Base-by-base conservation (phyloP, 2,113 vertebrate genomes). In the Corythaeola cristata region DNA sequence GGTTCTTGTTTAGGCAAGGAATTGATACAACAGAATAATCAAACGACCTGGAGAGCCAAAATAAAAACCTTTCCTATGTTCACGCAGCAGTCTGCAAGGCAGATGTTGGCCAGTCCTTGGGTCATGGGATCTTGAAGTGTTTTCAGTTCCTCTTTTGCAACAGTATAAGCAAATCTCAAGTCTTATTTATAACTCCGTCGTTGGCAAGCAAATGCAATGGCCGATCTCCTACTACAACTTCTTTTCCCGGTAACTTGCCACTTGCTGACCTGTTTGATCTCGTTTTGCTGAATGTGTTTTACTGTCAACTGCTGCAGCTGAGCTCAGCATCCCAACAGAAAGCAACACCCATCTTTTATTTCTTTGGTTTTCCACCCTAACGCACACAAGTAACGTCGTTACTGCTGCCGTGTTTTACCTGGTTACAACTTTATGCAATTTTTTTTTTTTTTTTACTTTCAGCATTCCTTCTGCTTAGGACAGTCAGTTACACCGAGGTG, bases 291-390 rank as follows among this genome's bases (percentile, higher is more conserved):
- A 55, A 62, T 22, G 41, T 50, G 26, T 81, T 91, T 85, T 63
- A 18, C 73, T 84, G 80, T 62, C 56, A 63, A 3, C 41, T 71
- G 60, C 69, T 78, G 60, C 87, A 84, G 95, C 95, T 87, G 93
- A 96, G 88, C 88, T 90, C 88, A 93, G 90, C 90, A 91, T 30
- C 81, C 28, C 47, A 26, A 32, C 64, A 72, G 64, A 91, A 87
- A 64, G 49, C 50, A 87, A 30, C 45, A 35, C 30, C 45, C 41
- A 21, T 69, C 59, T 69, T 78, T 71, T 32, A 41, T 55, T 69
- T 89, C 53, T 69, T 52, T 45, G 8, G 44, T 95, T 92, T 91
- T 77, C 77, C 63, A 74, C 47, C 18, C 24, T 71, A 15, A 50
- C 1, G 2, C 39, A 19, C 50, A 28, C 35, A 28, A 49, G 24